phyloP scores from a whole-genome alignment of 2,888 invertebrate genomes.

The Apocheima hispidaria region DNA sequence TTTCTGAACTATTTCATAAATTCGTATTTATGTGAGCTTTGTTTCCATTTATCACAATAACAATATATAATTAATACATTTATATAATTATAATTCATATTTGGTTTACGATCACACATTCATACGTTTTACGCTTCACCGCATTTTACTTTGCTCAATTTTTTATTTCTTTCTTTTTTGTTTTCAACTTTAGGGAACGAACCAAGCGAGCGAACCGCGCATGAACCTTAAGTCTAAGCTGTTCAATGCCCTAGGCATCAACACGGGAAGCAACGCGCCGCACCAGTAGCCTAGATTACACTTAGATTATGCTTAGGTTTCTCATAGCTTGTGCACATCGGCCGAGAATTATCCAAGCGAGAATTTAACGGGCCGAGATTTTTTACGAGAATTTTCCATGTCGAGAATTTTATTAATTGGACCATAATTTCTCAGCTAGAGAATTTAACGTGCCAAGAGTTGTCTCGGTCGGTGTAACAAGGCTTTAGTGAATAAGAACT shows the following conservation, averaged over 20 bases:
- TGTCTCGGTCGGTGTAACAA: slow-evolving; percentile 24
- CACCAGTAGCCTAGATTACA: slow-evolving; percentile 73
- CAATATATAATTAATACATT: neutral
- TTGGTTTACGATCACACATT: slow-evolving; percentile 26
- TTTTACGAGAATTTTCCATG: neutral
- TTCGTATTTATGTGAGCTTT: neutral
- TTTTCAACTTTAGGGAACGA: slow-evolving; percentile 87
- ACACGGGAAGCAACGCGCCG: slow-evolving; percentile 85
- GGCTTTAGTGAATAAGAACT: slow-evolving; percentile 47
- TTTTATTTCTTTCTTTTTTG: slow-evolving; percentile 77
- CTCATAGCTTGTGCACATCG: slow-evolving; percentile 22
- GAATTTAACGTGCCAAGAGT: slow-evolving; percentile 2
- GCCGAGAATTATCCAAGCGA: slow-evolving; percentile 9
- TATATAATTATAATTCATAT: neutral
- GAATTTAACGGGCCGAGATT: neutral
- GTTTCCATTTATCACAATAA: neutral
- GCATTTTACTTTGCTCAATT: slow-evolving; percentile 63
- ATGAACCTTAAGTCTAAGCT: slow-evolving; percentile 94
- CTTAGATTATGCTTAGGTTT: slow-evolving; percentile 39
- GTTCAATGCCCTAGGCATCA: slow-evolving; percentile 94
- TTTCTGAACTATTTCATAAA: neutral
- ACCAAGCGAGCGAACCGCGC: slow-evolving; percentile 89
- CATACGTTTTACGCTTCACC: slow-evolving; percentile 45
- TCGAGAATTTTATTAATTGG: neutral
- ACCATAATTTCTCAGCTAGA: neutral